Conservation (phyloP, 2,888 invertebrate genomes). For the Abrostola tripartita region DNA sequence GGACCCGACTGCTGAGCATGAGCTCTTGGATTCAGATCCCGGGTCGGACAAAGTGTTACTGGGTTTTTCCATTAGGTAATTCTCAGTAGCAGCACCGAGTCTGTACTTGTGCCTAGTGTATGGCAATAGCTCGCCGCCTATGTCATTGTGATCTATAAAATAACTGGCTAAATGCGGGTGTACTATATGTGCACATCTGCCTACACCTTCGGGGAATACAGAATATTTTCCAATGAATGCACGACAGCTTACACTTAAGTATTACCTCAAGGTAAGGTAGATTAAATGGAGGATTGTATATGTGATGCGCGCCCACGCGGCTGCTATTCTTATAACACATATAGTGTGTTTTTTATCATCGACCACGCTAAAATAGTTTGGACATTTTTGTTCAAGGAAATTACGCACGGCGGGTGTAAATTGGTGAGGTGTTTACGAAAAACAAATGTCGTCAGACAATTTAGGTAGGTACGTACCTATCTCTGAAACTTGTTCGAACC, state of each 20-base stretch:
- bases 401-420: constrained; percentile 26
- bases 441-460: constrained; percentile 11
- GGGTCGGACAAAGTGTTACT: too few species aligned
- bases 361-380: constrained; percentile 46
- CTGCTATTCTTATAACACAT: constrained; percentile 44
- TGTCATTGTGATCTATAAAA: too few species aligned
- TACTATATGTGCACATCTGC: too few species aligned
- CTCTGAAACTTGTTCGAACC: neutral
- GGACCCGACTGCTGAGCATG: too few species aligned
- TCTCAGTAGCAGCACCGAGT: too few species aligned
- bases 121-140: neutral
- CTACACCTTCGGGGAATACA: too few species aligned
- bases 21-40: too few species aligned
- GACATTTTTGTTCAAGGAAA: constrained; percentile 46
- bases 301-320: constrained; percentile 38
- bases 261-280: constrained; percentile 9
- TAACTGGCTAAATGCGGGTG: too few species aligned
- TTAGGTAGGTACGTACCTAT: neutral
- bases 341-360: constrained; percentile 42
- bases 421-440: constrained; percentile 29
- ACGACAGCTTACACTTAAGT: too few species aligned
- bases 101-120: constrained; percentile 2
- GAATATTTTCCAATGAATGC: neutral
- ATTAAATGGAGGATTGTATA: constrained; percentile 21
- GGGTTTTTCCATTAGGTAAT: too few species aligned